Conservation (phyloP, 2,888 invertebrate species). For the Saturnia japonica region DNA sequence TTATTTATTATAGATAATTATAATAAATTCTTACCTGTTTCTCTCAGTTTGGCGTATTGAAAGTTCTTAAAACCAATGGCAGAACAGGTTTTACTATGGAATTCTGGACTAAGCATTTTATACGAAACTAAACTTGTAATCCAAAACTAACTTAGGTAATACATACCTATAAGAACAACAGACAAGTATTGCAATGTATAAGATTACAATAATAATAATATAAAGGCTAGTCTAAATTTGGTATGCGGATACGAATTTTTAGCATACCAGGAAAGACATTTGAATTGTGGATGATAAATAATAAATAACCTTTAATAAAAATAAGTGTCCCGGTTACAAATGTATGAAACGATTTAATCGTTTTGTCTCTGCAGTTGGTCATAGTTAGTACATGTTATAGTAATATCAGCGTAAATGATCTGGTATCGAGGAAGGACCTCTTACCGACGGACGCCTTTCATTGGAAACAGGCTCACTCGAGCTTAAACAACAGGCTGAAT, state of each 20-base stretch:
- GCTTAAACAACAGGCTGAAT: background rate
- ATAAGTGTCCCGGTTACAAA: background rate
- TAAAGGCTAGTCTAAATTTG: background rate
- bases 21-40: background rate
- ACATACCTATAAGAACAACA: background rate
- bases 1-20: too few relatives aligned
- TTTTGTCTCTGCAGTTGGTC: background rate
- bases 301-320: background rate
- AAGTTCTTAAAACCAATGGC: background rate
- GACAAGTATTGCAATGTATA: background rate
- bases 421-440: background rate
- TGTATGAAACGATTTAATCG: slow-evolving; percentile 1
- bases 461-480: background rate
- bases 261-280: slow-evolving; percentile 3
- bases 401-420: background rate
- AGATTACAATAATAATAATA: background rate
- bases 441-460: background rate
- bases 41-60: background rate
- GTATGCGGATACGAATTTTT: background rate
- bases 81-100: background rate
- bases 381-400: background rate
- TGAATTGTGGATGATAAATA: background rate
- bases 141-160: background rate
- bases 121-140: background rate
- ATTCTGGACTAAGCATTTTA: background rate